A percentile compares a stretch with the other conserved stretches of the same genome.
These are phyloP conservation scores for Papilio machaon DNA, from an alignment of 1,140 invertebrate genomes.

Conservation along the genomic window DNA sequence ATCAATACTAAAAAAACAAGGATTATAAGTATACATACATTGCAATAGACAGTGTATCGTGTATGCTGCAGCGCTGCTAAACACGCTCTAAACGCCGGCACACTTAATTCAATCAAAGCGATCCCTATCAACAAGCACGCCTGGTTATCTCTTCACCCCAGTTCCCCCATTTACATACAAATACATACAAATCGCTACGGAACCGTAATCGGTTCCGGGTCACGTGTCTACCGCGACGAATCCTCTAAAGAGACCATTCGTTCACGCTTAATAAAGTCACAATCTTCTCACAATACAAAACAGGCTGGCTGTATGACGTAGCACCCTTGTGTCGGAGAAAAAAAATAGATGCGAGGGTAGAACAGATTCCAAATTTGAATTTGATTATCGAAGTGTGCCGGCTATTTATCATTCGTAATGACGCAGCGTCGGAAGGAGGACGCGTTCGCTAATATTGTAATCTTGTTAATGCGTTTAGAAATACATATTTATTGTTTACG, in stretches of 20 bases:
- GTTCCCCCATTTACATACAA: constrained; percentile 73
- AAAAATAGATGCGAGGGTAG: constrained; percentile 63
- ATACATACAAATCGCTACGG: constrained; percentile 75
- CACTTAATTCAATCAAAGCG: constrained; percentile 74
- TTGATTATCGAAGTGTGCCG: constrained; percentile 81
- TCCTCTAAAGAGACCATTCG: constrained; percentile 73
- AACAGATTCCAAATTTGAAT: constrained; percentile 82
- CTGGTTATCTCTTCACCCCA: constrained; percentile 73
- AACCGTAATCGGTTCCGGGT: constrained; percentile 79
- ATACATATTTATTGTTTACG: constrained; percentile 77
- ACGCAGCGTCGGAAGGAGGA: constrained; percentile 63
- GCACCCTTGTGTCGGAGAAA: constrained; percentile 57
- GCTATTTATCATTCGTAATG: constrained; percentile 81
- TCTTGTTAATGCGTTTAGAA: constrained; percentile 76
- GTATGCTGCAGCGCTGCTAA: background rate
- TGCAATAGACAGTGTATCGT: too few species aligned
- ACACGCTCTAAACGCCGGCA: constrained; percentile 62
- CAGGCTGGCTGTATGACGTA: constrained; percentile 59
- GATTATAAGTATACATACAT: too few species aligned
- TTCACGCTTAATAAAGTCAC: constrained; percentile 80
- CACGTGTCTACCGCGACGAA: constrained; percentile 76
- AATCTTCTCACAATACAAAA: constrained; percentile 77
- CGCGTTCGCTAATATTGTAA: constrained; percentile 77
- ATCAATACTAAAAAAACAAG: too few species aligned
- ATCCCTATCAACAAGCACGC: constrained; percentile 69